Base-by-base conservation (phyloP, 2,113 vertebrate species). In the Phaetusa simplex region DNA sequence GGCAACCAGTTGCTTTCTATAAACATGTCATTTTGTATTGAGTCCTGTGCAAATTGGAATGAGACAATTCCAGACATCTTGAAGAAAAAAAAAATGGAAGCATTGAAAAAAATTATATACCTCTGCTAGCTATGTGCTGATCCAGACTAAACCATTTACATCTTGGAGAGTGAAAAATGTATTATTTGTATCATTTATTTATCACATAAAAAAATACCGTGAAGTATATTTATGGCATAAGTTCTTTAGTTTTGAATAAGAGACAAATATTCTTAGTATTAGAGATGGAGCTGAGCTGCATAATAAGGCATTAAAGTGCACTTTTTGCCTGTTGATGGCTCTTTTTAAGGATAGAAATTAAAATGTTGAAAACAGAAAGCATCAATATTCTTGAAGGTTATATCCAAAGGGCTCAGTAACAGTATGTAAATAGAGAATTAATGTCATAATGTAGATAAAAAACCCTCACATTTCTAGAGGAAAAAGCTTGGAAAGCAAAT, bases 341-440 rank as follows among this genome's bases (percentile, higher is more conserved):
- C 70, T 82, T 96, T 89, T 91, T 91, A 87, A 82, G 52, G 70
- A 69, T 30, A 72, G 66, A 95, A 93, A 93, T 93, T 67, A 93
- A 91, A 87, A 78, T 52, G 21, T 45, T 85, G 70, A 43, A 93
- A 96, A 82, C 56, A 89, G 42, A 82, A 94, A 90, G 24, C 87
- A 93, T 96, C 34, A 4, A 82, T 97, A 91, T 76, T 87, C 70
- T 93, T 94, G 82, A 94, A 96, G 70, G 70, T 85, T 90, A 85
- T 88, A 90, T 85, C 70, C 78, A 91, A 76, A 82, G 52, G 78
- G 70, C 84, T 95, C 90, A 87, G 66, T 78, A 94, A 47, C 73
- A 79, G 29, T 76, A 93, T 49, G 81, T 32, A 93, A 93, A 77
- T 38, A 49, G 87, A 95, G 52, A 90, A 91, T 82, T 93, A 94